Evolutionary conservation across 2,888 invertebrate species (phyloP).

Genomic region (Microplitis manilae): DNA sequence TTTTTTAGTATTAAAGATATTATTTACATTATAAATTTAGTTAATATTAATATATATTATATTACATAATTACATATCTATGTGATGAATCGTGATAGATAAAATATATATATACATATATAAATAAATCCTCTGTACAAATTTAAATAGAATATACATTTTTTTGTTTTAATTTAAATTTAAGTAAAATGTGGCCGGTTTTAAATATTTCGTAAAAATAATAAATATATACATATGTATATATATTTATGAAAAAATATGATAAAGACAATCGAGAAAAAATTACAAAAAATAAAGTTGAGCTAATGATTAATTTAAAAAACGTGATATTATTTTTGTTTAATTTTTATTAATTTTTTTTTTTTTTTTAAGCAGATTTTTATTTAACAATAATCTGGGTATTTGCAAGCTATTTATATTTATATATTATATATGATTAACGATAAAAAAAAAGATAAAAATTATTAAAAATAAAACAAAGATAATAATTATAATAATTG

Average conservation of each 20-base stretch:
- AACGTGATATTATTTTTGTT: neutral
- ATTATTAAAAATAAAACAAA: too few relatives aligned
- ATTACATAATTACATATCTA: neutral
- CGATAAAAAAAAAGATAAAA: too few relatives aligned
- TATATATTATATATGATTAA: too few relatives aligned
- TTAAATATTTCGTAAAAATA: neutral
- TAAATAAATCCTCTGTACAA: neutral
- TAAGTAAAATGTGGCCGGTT: neutral
- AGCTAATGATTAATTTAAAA: neutral
- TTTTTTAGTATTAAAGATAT: neutral
- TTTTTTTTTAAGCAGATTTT: neutral
- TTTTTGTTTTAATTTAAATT: too few relatives aligned
- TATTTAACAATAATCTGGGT: neutral
- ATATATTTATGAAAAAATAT: neutral
- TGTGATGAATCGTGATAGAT: slow-evolving; percentile 1
- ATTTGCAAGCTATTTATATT: too few relatives aligned
- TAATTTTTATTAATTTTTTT: slow-evolving; percentile 8
- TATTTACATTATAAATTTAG: neutral
- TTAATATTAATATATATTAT: neutral
- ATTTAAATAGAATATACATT: neutral
- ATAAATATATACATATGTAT: neutral
- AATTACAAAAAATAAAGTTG: neutral
- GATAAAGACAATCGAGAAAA: neutral
- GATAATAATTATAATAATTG: too few relatives aligned
- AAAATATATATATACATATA: neutral